Base-by-base conservation (phyloP, 2,888 invertebrate species). In the Pyralis farinalis region DNA sequence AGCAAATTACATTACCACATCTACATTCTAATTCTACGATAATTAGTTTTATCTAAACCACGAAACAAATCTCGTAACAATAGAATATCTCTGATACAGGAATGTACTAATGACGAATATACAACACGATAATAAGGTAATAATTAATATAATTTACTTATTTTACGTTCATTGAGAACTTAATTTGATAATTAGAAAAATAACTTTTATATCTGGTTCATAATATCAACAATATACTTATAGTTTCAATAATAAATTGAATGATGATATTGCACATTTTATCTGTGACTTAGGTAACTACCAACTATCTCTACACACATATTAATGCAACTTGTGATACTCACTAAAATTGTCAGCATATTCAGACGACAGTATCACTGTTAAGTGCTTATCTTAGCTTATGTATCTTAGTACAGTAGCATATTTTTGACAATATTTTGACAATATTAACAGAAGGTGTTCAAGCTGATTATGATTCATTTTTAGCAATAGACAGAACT, bases 171-270 rank as follows among this genome's bases (percentile, higher is more conserved):
- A 53, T 53, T 16, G 46, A 37, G 55, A 65, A 58, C 53, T 53
- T 37, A 58, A 61, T 57, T 41, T 39, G 48, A 47, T 52, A 52
- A 52, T 47, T 65, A 68, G 51, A 67, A 70, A 69, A 67, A 70
- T 63, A 65, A 55, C 47, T 53, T 49, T 49, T 52, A 53, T 37
- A 46, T 55, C 53, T 42, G 53, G 51, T 47, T 55, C 45, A 47
- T 42, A 48, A 42, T 44, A 49, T 46, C 35, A 40, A 49, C 43
- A 47, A 47, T 45, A 47, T 51, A 46, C 44, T 16, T 16, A 16
- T 16, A 50, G 37, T 44, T 53, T 58, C 44, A 58, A 53, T 48
- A 45, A 49, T 46, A 47, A 50, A 47, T 52, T 52, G 44, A 52
- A 57, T 49, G 44, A 42, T 33, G 40, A 57, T 56, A 58, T 55